Conservation (phyloP, 1,140 invertebrate species). For the Hermetia illucens region DNA sequence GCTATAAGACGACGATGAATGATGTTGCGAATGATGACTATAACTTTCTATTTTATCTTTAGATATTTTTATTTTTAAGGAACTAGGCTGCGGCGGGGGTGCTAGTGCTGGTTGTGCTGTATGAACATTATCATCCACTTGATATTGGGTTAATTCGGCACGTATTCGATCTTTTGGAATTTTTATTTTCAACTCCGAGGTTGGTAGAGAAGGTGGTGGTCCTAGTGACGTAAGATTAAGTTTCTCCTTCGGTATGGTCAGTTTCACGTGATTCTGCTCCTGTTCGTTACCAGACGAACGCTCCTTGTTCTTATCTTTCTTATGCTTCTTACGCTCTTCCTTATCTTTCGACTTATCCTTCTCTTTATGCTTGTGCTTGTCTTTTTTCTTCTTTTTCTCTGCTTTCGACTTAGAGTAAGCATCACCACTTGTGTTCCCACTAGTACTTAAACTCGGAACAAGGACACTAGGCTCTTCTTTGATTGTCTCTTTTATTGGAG, state of each 20-base stretch:
- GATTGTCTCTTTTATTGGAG: too few relatives aligned
- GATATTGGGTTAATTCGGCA: constrained; percentile 17
- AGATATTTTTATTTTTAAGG: constrained; percentile 40
- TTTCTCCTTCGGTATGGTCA: constrained; percentile 49
- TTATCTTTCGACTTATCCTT: constrained; percentile 45
- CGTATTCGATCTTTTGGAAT: constrained; percentile 45
- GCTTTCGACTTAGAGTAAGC: constrained; percentile 22
- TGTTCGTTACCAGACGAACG: constrained; percentile 7
- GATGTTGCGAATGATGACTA: constrained; percentile 17
- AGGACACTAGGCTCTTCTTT: too few relatives aligned
- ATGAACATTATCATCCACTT: not conserved
- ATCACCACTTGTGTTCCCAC: too few relatives aligned
- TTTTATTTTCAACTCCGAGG: constrained; percentile 38
- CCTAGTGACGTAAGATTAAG: constrained; percentile 9
- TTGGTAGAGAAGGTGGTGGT: constrained; percentile 18
- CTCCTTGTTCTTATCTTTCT: constrained; percentile 38
- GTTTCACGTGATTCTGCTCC: constrained; percentile 39
- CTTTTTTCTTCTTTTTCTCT: constrained; percentile 50
- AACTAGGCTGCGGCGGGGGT: constrained; percentile 18
- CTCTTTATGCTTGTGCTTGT: constrained; percentile 48
- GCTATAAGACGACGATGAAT: constrained; percentile 21
- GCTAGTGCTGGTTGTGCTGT: constrained; percentile 11
- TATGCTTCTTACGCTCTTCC: constrained; percentile 46
- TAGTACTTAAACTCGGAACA: too few relatives aligned
- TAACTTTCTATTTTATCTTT: constrained; percentile 31